Conservation (phyloP, 2,797 vertebrate species). For the Manis javanica region DNA sequence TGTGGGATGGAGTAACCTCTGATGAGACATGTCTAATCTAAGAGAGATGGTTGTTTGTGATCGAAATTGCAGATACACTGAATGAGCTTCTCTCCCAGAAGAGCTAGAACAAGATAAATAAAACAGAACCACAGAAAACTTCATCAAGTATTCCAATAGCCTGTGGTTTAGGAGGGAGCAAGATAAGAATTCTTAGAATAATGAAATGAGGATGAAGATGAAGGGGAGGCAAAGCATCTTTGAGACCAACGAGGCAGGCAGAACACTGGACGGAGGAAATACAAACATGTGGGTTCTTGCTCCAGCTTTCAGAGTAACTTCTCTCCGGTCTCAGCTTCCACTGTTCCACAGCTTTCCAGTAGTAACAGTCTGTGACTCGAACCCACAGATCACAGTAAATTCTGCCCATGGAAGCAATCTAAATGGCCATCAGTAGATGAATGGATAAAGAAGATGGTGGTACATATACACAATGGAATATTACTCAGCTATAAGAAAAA, state of each 20-base stretch:
- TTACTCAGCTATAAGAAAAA: too few species aligned
- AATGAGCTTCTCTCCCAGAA: conserved; percentile 57
- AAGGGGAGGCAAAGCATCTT: background rate
- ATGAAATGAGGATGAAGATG: background rate
- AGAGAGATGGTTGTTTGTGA: conserved; percentile 41
- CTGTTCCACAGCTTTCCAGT: too few species aligned
- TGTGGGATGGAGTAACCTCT: conserved; percentile 40
- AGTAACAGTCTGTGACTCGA: too few species aligned
- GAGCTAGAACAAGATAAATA: background rate
- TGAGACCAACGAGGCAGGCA: background rate
- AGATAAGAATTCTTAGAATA: background rate
- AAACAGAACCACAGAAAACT: background rate
- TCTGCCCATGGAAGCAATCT: background rate
- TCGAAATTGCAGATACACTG: conserved; percentile 66
- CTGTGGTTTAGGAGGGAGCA: background rate
- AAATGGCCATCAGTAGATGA: too few species aligned
- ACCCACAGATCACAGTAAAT: too few species aligned
- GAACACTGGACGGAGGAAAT: background rate
- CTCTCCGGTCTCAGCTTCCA: background rate
- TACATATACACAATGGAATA: too few species aligned
- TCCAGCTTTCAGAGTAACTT: background rate
- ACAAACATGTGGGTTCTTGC: background rate
- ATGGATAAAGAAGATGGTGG: too few species aligned
- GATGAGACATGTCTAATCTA: conserved; percentile 62
- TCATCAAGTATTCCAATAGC: background rate